phyloP scores from a whole-genome alignment of 2,888 invertebrate genomes.

The Hydraecia micacea region DNA sequence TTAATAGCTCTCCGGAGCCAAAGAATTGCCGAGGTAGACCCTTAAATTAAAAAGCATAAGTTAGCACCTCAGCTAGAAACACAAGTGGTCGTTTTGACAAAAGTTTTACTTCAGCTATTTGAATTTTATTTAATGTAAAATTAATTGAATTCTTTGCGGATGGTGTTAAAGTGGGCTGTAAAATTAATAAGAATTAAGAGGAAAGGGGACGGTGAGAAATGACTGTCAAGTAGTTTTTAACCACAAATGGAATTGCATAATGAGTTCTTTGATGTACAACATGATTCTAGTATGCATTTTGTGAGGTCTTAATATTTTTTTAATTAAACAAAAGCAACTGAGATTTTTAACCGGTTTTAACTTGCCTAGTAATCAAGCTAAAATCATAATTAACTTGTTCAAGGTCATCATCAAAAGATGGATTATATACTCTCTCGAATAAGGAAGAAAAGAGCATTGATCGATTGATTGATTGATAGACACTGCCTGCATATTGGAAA shows the following conservation, averaged over 20 bases:
- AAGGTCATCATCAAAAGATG: constrained; percentile 8
- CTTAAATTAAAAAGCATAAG: constrained; percentile 67
- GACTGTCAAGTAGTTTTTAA: constrained; percentile 16
- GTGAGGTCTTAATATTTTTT: background rate
- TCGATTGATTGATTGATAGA: constrained; percentile 7
- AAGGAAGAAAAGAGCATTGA: background rate
- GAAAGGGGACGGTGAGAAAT: constrained; percentile 35
- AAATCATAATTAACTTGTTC: background rate
- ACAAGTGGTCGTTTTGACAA: constrained; percentile 40
- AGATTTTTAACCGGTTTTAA: background rate
- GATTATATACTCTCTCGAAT: constrained; percentile 6
- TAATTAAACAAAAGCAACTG: background rate
- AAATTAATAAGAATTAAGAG: constrained; percentile 41
- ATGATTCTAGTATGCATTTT: background rate
- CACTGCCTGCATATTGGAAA: background rate
- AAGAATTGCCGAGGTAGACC: constrained; percentile 45
- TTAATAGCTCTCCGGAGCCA: constrained; percentile 52
- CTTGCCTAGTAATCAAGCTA: background rate
- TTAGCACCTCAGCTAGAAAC: constrained; percentile 58
- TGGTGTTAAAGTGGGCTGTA: constrained; percentile 25
- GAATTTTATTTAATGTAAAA: constrained; percentile 45
- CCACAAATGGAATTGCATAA: constrained; percentile 37
- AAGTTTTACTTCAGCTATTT: constrained; percentile 37
- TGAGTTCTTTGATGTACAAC: background rate
- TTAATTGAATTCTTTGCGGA: constrained; percentile 53